A percentile compares a stretch with the other conserved stretches of the same genome.
These are phyloP conservation scores for Graptemys geographica DNA, from an alignment of 2,797 vertebrate genomes.

Conservation along the genomic window DNA sequence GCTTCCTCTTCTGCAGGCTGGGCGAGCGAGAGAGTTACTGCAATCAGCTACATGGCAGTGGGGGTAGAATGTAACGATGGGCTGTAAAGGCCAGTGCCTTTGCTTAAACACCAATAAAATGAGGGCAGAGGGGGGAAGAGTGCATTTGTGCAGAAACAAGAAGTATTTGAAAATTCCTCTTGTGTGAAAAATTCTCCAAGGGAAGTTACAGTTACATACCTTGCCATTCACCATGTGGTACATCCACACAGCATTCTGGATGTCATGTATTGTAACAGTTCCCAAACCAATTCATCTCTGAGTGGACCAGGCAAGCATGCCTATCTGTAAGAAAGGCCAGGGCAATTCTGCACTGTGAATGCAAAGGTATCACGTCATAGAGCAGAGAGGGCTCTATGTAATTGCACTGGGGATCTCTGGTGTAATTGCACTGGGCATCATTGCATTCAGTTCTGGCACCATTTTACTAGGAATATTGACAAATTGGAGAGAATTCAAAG, in stretches of 20 bases:
- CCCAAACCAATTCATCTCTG: neutral
- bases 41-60: fast-evolving
- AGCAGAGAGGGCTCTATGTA: neutral
- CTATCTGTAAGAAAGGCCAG: neutral
- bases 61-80: neutral
- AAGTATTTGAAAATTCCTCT: no score
- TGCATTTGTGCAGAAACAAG: no score
- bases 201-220: neutral
- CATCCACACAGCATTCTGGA: neutral
- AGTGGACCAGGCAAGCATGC: neutral
- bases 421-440: neutral
- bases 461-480: neutral
- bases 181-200: no score
- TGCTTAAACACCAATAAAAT: no score
- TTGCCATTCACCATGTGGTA: neutral
- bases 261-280: neutral
- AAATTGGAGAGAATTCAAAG: neutral
- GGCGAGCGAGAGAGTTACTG: neutral
- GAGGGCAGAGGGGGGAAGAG: no score
- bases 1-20: neutral
- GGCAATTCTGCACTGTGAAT: neutral
- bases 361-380: neutral
- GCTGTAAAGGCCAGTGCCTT: no score
- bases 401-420: neutral
- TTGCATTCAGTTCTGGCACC: neutral